A percentile compares a stretch with the other conserved stretches of the same genome.
Evolutionary conservation across 2,888 invertebrate species (phyloP).

Genomic region (Iselma pallidipennis): DNA sequence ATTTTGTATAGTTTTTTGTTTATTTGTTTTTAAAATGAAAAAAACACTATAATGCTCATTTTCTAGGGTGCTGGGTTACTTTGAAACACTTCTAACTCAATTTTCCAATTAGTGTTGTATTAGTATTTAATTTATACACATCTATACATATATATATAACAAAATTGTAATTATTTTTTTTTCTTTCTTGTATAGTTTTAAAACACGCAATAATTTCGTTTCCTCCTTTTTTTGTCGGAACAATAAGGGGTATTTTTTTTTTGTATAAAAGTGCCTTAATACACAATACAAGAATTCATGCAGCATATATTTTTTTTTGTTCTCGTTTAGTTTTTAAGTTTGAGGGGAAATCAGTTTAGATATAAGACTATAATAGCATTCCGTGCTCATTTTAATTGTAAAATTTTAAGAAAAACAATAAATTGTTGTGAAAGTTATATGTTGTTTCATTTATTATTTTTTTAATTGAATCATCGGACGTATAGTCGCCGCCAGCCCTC

Average conservation of each 20-base stretch:
- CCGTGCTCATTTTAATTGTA: conserved; percentile 20
- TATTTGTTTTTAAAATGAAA: conserved; percentile 33
- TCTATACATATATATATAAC: conserved; percentile 9
- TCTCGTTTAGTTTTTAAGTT: neutral
- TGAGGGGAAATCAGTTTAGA: conserved; percentile 1
- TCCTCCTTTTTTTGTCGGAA: neutral
- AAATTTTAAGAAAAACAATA: conserved; percentile 13
- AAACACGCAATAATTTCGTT: neutral
- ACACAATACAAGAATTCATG: conserved; percentile 1
- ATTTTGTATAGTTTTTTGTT: conserved; percentile 31
- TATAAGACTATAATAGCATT: conserved; percentile 17
- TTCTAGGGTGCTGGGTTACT: conserved; percentile 42
- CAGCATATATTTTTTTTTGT: too few relatives aligned
- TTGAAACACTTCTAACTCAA: too few relatives aligned
- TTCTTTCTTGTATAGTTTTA: neutral
- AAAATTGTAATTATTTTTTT: neutral
- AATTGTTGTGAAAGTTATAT: conserved; percentile 16
- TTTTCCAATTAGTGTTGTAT: conserved; percentile 10
- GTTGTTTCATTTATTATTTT: neutral
- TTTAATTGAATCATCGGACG: too few relatives aligned
- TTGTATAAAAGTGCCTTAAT: conserved; percentile 17
- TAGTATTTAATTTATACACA: conserved; percentile 20
- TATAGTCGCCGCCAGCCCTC: too few relatives aligned
- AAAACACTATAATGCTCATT: conserved; percentile 40
- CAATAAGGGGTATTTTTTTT: neutral